Conservation (phyloP, 1,140 invertebrate genomes). For the Caenorhabditis brenneri region DNA sequence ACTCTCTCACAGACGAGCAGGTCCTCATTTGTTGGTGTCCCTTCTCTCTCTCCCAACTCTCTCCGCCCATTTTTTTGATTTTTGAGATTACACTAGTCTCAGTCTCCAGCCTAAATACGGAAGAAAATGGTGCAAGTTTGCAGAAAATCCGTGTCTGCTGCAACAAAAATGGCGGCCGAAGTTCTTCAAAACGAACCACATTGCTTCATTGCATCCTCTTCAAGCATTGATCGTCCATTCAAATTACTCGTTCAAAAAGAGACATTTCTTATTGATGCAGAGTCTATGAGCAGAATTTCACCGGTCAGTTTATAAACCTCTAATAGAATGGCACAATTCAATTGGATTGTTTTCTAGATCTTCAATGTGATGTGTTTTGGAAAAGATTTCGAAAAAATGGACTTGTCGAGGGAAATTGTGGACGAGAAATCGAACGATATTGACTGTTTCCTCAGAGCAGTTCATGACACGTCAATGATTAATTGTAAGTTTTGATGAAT, state of each 20-base stretch:
- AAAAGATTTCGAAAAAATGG: slow-evolving; percentile 56
- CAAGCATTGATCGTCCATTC: slow-evolving; percentile 52
- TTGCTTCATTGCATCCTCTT: slow-evolving; percentile 42
- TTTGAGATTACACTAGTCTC: background rate
- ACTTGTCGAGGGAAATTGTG: slow-evolving; percentile 55
- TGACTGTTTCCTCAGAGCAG: slow-evolving; percentile 46
- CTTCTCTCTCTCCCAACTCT: too few relatives aligned
- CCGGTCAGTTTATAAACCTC: background rate
- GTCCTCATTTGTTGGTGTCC: background rate
- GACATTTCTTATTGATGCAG: slow-evolving; percentile 54
- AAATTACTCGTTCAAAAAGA: slow-evolving; percentile 53
- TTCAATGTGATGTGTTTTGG: slow-evolving; percentile 54
- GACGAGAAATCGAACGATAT: slow-evolving; percentile 55
- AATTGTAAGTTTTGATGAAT: slow-evolving; percentile 29
- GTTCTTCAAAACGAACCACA: slow-evolving; percentile 32
- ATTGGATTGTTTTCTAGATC: slow-evolving; percentile 30
- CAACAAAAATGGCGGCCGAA: slow-evolving; percentile 44
- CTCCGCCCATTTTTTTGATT: background rate
- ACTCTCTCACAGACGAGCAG: background rate
- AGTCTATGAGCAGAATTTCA: slow-evolving; percentile 49
- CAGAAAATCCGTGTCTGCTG: background rate
- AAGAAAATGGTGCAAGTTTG: slow-evolving; percentile 13
- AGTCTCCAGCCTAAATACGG: background rate
- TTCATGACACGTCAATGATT: slow-evolving; percentile 48
- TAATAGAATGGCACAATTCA: too few relatives aligned